phyloP scores from a whole-genome alignment of 2,888 invertebrate genomes.

The Drosophila glabriapex region DNA sequence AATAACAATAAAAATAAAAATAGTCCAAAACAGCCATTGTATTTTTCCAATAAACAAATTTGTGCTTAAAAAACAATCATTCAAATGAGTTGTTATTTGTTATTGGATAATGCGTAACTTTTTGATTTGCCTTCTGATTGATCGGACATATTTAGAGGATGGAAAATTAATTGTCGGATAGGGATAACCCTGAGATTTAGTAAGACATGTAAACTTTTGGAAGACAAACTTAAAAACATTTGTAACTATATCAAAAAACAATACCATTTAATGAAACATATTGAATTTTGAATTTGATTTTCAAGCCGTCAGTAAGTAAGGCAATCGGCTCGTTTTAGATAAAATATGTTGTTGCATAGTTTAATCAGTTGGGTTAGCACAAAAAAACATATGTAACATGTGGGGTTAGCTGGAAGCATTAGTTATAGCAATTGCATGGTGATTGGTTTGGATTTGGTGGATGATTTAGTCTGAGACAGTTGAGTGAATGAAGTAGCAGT shows the following conservation, averaged over 20 bases:
- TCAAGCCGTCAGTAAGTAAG: neutral
- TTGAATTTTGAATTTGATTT: neutral
- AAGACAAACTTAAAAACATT: neutral
- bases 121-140: neutral
- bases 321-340: neutral
- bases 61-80: neutral
- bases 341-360: neutral
- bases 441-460: constrained; percentile 21
- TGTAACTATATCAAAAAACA: neutral
- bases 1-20: neutral
- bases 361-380: constrained; percentile 55
- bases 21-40: neutral
- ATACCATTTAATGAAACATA: neutral
- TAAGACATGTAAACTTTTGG: neutral
- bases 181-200: neutral
- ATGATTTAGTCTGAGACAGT: constrained; percentile 62
- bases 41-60: neutral
- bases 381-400: constrained; percentile 33
- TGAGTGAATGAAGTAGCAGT: constrained; percentile 42
- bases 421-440: constrained; percentile 26
- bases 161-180: neutral
- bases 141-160: neutral
- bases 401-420: constrained; percentile 65
- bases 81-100: neutral
- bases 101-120: neutral